Evolutionary conservation across 2,888 invertebrate genomes (phyloP).

Genomic region (Dolichomitus sp.): DNA sequence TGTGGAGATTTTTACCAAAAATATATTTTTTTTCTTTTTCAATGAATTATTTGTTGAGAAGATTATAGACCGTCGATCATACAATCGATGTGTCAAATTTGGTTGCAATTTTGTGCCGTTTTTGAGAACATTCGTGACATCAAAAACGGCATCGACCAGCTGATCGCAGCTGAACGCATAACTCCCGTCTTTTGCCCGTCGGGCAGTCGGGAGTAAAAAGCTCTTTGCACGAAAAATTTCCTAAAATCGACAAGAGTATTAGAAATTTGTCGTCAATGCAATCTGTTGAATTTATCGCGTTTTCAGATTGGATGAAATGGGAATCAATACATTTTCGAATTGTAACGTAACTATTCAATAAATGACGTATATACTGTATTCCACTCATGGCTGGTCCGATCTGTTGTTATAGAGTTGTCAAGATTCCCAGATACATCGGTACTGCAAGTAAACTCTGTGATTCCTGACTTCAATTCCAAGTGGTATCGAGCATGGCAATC

Average conservation of each 20-base stretch:
- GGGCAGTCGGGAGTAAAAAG: no score
- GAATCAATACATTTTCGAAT: neutral
- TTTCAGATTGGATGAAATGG: neutral
- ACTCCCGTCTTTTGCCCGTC: no score
- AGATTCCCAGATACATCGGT: conserved; percentile 18
- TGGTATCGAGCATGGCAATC: conserved; percentile 19
- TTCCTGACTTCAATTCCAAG: conserved; percentile 16
- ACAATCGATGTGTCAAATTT: no score
- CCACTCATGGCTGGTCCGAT: conserved; percentile 5
- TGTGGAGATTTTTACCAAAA: no score
- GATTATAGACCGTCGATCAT: no score
- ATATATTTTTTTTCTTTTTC: no score
- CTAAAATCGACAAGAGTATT: neutral
- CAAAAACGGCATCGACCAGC: no score
- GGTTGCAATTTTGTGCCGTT: no score
- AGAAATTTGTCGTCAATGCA: neutral
- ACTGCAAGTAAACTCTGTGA: conserved; percentile 36
- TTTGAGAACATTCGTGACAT: no score
- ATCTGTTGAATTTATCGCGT: neutral
- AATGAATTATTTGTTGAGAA: no score
- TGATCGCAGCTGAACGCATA: no score
- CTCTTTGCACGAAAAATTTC: no score
- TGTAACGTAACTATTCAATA: neutral
- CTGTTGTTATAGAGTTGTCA: conserved; percentile 30
- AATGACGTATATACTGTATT: neutral